Evolutionary conservation across 2,888 invertebrate species (phyloP), one percentile per base, ranked within the genome.

Genomic region (Drosophila rellima): DNA sequence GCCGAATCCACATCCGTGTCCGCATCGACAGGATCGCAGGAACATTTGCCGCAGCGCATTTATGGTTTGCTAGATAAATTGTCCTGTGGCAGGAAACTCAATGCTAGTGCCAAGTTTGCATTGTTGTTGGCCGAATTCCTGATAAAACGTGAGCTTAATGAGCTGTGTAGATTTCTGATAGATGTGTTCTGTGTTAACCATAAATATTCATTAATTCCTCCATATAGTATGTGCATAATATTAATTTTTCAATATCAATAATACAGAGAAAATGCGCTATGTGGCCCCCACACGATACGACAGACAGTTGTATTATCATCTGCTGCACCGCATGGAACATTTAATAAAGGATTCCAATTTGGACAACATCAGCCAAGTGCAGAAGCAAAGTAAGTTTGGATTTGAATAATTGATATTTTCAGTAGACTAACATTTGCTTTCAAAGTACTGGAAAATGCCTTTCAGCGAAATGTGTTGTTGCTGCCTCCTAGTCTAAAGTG

Each of bases 121-220:
- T 72, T 85, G 47, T 70, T 90, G 52, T 59, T 90, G 40, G 68
- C 80, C 40, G 83, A 90, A 72, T 91, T 91, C 61, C 70, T 91
- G 78, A 91, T 91, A 64, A 91, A 91, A 80, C 91, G 91, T 91
- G 64, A 86, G 89, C 78, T 51, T 68, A 86, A 83, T 86, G 83
- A 82, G 72, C 80, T 77, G 73, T 71, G 47, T 26, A 23, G 51
- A 44, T 48, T 56, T 26, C 26, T 81, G 65, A 82, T 77, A 68
- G 61, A 82, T 80, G 18, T 15, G 31, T 26, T 15, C 8, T 13
- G 39, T 52, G 56, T 56, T 45, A 39, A 55, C 44, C 74, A 73
- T 73, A 57, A 69, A 77, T 78, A 66, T 63, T 57, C 73, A 65
- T 70, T 76, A 70, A 72, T 57, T 56, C 62, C 40, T 15, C 31